Evolutionary conservation across 2,113 vertebrate genomes (phyloP).

Genomic region (Heterochromis multidens): DNA sequence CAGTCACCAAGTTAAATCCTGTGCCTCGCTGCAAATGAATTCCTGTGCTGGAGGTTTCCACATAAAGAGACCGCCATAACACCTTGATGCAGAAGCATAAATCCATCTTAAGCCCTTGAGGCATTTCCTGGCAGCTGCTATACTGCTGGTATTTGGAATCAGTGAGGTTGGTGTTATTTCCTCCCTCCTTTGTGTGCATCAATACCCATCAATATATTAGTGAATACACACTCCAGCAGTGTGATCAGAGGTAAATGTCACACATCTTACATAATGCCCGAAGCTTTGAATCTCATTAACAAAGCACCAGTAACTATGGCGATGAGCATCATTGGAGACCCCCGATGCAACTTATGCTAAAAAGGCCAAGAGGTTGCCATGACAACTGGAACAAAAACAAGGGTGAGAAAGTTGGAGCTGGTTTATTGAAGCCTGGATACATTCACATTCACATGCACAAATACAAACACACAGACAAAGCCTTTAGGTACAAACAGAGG

Average conservation of each 20-base stretch:
- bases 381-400: constrained; percentile 60
- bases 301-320: constrained; percentile 58
- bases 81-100: background rate
- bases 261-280: constrained; percentile 21
- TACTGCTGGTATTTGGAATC: background rate
- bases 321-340: constrained; percentile 42
- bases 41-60: background rate
- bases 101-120: background rate
- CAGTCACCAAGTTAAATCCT: background rate
- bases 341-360: constrained; percentile 47
- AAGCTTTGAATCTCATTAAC: constrained; percentile 37
- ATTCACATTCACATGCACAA: background rate
- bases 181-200: background rate
- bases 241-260: constrained; percentile 42
- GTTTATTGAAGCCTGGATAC: background rate
- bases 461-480: background rate
- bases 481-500: background rate
- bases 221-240: background rate
- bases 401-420: constrained; percentile 26
- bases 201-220: background rate
- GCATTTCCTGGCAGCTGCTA: background rate
- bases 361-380: constrained; percentile 67
- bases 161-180: background rate
- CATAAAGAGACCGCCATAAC: background rate
- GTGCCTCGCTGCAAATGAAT: background rate